Base-by-base conservation (phyloP, 2,113 vertebrate genomes). In the Castor canadensis region DNA sequence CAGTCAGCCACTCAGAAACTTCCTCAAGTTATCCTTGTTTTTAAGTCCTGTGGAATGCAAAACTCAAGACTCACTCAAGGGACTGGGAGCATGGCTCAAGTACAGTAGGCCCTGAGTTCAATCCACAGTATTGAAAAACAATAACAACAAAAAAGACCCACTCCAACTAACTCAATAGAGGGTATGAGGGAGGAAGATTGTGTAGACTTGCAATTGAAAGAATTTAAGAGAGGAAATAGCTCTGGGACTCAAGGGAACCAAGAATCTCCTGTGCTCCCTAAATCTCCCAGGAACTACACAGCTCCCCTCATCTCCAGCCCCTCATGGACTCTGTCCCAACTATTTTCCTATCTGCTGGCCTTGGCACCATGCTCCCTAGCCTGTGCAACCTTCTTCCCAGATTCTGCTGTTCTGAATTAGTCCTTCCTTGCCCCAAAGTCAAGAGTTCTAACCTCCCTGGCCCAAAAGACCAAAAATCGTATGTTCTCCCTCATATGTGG, bases 21-120 rank as follows among this genome's bases (percentile, higher is more conserved):
- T 56, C 80, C 62, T 86, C 67, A 40, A 1, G 69, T 75, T 88
- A 83, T 82, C 38, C 47, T 43, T 6, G 10, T 56, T 66, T 54
- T 85, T 43, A 85, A 97, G 89, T 54, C 54, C 47, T 94, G 80
- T 92, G 75, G 52, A 32, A 90, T 66, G 19, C 26, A 94, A 91
- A 90, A 87, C 2, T 2, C 54, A 79, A 91, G 69, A 82, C 13
- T 45, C 58, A 67, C 16, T 49, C n/a, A 43, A 67, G 49, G 4
- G 5, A 35, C 28, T 79, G 47, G 35, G 16, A 15, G 16, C 17
- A n/a, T 69, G 35, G 15, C 35, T 38, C 66, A 69, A 60, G 66
- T 38, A 35, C 28, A 8, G 22, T 60, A 26, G 22, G 24, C 58
- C 58, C 28, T 26, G 24, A 60, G 58, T 60, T 60, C 58, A 60